phyloP scores from a whole-genome alignment of 2,797 vertebrate genomes.

The Propithecus perrieri region DNA sequence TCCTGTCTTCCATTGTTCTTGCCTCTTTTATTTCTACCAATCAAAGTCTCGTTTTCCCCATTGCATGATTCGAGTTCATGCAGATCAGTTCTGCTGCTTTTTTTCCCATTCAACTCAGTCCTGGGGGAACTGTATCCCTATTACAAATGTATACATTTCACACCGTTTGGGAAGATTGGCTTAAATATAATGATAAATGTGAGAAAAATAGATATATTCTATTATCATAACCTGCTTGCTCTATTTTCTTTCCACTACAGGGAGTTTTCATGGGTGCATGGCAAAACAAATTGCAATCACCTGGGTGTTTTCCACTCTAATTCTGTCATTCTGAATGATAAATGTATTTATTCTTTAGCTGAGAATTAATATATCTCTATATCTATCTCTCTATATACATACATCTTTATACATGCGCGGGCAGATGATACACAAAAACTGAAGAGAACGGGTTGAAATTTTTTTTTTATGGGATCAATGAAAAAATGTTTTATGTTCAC shows the following conservation, averaged over 20 bases:
- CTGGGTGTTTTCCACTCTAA: conserved; percentile 50
- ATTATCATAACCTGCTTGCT: conserved; percentile 67
- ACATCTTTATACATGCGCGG: conserved; percentile 20
- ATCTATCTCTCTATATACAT: neutral
- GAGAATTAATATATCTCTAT: conserved; percentile 58
- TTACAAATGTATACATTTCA: conserved; percentile 73
- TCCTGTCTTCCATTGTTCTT: conserved; percentile 79
- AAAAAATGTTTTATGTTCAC: conserved; percentile 56
- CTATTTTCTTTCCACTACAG: conserved; percentile 72
- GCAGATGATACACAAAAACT: conserved; percentile 28
- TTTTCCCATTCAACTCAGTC: neutral
- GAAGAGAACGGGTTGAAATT: conserved; percentile 29
- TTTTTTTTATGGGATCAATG: conserved; percentile 35
- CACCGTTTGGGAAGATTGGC: conserved; percentile 68
- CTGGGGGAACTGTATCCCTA: conserved; percentile 38
- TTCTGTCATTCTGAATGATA: conserved; percentile 64
- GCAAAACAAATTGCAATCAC: conserved; percentile 77
- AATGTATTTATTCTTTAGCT: conserved; percentile 59
- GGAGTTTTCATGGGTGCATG: conserved; percentile 70
- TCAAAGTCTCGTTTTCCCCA: conserved; percentile 61
- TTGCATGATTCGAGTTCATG: conserved; percentile 61
- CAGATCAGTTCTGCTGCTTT: conserved; percentile 68
- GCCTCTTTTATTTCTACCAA: conserved; percentile 37
- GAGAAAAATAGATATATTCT: conserved; percentile 68
- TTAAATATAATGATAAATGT: conserved; percentile 77